Conservation (phyloP, 1,140 invertebrate genomes). For the Bombus confusus region DNA sequence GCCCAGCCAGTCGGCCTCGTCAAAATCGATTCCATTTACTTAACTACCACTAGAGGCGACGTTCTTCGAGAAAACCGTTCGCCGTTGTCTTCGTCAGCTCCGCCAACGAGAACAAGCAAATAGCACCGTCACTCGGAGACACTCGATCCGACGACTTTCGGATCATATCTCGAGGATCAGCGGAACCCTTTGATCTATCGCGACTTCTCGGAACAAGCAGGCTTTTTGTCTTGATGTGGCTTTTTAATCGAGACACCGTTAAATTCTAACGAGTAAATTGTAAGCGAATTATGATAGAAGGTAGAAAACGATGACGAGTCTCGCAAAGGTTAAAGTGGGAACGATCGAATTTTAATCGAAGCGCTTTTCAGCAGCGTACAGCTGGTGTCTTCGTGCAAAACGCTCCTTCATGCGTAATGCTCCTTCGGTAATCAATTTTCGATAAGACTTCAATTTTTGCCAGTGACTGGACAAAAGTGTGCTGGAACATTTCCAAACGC, state of each 20-base stretch:
- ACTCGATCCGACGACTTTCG: not conserved
- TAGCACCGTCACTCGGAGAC: not conserved
- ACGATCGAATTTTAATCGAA: not conserved
- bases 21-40: slow-evolving; percentile 65
- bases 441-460: slow-evolving; percentile 31
- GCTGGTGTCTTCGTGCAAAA: not conserved
- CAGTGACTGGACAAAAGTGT: slow-evolving; percentile 29
- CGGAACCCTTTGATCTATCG: too few relatives aligned
- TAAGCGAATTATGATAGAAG: not conserved
- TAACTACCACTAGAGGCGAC: slow-evolving; percentile 55
- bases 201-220: too few relatives aligned
- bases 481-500: not conserved
- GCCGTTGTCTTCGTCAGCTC: not conserved
- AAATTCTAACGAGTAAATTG: too few relatives aligned
- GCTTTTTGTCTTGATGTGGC: too few relatives aligned
- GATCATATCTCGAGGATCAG: not conserved
- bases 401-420: not conserved
- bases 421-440: slow-evolving; percentile 19
- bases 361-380: not conserved
- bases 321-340: not conserved
- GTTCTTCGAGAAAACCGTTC: slow-evolving; percentile 42
- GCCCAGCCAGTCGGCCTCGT: slow-evolving; percentile 30
- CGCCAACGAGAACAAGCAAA: not conserved
- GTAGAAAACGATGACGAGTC: not conserved
- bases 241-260: not conserved